Percentiles rank a stretch among this genome's conserved stretches.
Evolutionary conservation across 2,888 invertebrate genomes (phyloP).

Genomic region (Antheraea assamensis): DNA sequence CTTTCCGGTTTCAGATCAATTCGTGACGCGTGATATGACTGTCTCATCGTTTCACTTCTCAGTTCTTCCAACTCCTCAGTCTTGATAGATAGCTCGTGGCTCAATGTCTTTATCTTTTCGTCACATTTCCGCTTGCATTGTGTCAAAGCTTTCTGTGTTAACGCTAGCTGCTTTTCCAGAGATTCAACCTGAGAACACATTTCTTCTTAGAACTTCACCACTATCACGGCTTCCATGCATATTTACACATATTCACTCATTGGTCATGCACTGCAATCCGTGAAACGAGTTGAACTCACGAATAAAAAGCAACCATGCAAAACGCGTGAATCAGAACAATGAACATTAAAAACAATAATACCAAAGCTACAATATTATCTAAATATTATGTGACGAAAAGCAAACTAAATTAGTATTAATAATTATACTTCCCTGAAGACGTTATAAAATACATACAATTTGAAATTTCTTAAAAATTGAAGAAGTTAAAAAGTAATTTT

Average conservation of each 20-base stretch:
- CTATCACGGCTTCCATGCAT: conserved; percentile 58
- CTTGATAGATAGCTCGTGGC: conserved; percentile 82
- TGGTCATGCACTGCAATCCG: conserved; percentile 60
- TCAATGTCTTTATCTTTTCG: conserved; percentile 81
- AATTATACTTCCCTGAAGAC: background rate
- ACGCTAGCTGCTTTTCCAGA: conserved; percentile 80
- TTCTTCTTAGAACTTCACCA: conserved; percentile 67
- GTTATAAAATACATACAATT: background rate
- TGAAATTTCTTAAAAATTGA: background rate
- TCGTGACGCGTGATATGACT: conserved; percentile 70
- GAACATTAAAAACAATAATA: conserved; percentile 53
- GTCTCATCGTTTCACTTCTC: conserved; percentile 71
- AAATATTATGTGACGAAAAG: conserved; percentile 27
- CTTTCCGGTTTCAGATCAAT: conserved; percentile 73
- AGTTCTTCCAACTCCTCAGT: conserved; percentile 78
- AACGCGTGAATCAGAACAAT: conserved; percentile 42
- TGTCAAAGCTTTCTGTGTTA: conserved; percentile 80
- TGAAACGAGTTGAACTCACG: conserved; percentile 45
- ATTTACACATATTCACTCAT: conserved; percentile 48
- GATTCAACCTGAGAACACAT: conserved; percentile 82
- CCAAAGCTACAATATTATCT: conserved; percentile 44
- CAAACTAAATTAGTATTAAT: conserved; percentile 26
- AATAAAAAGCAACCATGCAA: conserved; percentile 49
- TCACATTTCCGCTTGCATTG: conserved; percentile 79
- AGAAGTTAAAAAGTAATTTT: too few relatives aligned